Base-by-base conservation (phyloP, 2,888 invertebrate species). In the Oscheius sp. region DNA sequence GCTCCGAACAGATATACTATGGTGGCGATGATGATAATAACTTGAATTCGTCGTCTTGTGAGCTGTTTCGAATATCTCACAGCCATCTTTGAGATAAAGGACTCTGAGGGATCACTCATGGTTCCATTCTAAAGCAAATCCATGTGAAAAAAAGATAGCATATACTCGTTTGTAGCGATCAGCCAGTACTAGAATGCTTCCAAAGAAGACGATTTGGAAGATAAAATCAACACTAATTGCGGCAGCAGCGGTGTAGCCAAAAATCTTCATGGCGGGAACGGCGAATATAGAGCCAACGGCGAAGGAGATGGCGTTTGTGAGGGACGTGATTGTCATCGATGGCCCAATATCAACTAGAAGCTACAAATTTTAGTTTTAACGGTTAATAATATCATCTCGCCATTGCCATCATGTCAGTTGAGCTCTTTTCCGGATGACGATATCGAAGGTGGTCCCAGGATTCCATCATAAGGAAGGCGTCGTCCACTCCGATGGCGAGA, bases 401-500 rank as follows among this genome's bases (percentile, higher is more conserved):
- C 26, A 44, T 41, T 17, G 59, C 59, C 59, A 59, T n/a, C 1
- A 59, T 41, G 28, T 59, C 59, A 2, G 59, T 44, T 2, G 59
- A 44, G 9, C 44, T 59, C 41, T 41, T 59, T 28, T 41, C 44
- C 3, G 44, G 44, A 26, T 44, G 44, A 14, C 44, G 59, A 44
- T 41, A 44, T 44, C 59, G 24, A 9, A 59, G 49, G 3, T 65
- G 68, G 41, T 70, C 59, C 73, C 73, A 73, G 4, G 70, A 68
- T 51, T 70, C 68, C 12, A 54, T 57, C 71, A 72, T 71, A 8
- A 74, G 57, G 38, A 74, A 74, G 12, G 74, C 74, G 38, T 74
- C 71, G 54, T 74, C 74, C 14, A 74, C 74, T 67, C 74, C 74
- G 17, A 74, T 74, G 9, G 74, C 71, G 12, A 74, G 49, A 12